Percentiles rank a stretch among this genome's conserved stretches.
These are phyloP conservation scores for Adela reaumurella DNA, from an alignment of 2,888 invertebrate genomes.

Conservation along the genomic window DNA sequence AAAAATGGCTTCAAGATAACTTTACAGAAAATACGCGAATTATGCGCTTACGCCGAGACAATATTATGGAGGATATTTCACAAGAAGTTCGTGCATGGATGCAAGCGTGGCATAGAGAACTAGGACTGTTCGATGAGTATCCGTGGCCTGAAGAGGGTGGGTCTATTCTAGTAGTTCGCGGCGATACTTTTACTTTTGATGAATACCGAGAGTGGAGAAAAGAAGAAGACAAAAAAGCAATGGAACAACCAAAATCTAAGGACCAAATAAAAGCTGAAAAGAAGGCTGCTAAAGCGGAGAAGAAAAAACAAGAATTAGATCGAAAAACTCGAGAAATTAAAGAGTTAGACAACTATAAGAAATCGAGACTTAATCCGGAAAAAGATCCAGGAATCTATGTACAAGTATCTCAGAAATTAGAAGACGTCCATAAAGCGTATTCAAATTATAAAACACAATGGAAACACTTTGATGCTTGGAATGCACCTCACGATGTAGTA, in stretches of 20 bases:
- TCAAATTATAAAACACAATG: conserved; percentile 30
- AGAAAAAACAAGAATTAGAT: conserved; percentile 27
- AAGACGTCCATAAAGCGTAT: conserved; percentile 25
- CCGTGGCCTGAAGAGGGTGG: conserved; percentile 73
- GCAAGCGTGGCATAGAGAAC: conserved; percentile 56
- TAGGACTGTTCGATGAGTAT: conserved; percentile 64
- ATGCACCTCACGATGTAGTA: conserved; percentile 52
- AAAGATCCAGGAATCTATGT: conserved; percentile 40
- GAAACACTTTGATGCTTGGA: conserved; percentile 31
- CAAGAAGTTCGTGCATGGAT: conserved; percentile 77
- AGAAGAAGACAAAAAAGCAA: conserved; percentile 30
- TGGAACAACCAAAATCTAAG: conserved; percentile 33
- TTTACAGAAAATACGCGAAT: conserved; percentile 48
- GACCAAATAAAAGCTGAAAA: conserved; percentile 47
- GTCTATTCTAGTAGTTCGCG: conserved; percentile 53
- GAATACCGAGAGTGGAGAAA: conserved; percentile 50
- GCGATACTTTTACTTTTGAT: conserved; percentile 57
- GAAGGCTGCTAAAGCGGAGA: conserved; percentile 33
- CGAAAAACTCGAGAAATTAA: conserved; percentile 31
- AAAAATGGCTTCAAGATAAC: conserved; percentile 37
- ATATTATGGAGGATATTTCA: conserved; percentile 70
- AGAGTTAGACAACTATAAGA: conserved; percentile 38
- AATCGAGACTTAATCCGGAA: conserved; percentile 42
- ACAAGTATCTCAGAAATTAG: conserved; percentile 21
- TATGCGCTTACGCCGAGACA: conserved; percentile 46